A percentile compares a stretch with the other conserved stretches of the same genome.
Conservation (phyloP, 2,888 invertebrate species). For the Vanessa cardui region DNA sequence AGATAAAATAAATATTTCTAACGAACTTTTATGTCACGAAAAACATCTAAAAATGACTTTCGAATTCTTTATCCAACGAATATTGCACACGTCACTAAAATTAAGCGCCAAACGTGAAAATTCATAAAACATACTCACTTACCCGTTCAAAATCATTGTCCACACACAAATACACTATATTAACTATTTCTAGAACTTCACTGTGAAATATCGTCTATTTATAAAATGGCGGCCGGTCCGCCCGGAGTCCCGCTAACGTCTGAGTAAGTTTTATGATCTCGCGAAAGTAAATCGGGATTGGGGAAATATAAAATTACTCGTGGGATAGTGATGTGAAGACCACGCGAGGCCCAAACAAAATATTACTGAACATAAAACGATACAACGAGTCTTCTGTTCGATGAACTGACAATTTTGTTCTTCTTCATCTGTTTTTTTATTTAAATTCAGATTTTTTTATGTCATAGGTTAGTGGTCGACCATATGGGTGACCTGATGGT, state of each 20-base stretch:
- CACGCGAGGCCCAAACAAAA: no score
- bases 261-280: constrained; percentile 54
- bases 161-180: constrained; percentile 51
- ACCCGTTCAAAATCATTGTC: constrained; percentile 73
- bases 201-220: constrained; percentile 48
- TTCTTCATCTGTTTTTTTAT: no score
- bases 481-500: no score
- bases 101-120: constrained; percentile 20
- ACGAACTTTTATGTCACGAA: not conserved
- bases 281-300: constrained; percentile 63
- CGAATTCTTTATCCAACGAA: not conserved
- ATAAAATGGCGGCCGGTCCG: constrained; percentile 52
- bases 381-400: no score
- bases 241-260: constrained; percentile 55
- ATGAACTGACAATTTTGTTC: no score
- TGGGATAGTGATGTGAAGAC: constrained; percentile 46
- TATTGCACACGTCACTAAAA: constrained; percentile 43
- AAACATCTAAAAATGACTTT: no score
- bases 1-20: not conserved
- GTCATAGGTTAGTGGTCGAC: no score
- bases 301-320: constrained; percentile 73
- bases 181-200: constrained; percentile 47
- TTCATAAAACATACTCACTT: constrained; percentile 60
- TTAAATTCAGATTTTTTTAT: no score
- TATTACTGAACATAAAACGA: no score